Percentiles rank a stretch among this genome's conserved stretches.
Evolutionary conservation across 2,113 vertebrate genomes (phyloP).

Genomic region (Hiodon tergisus): DNA sequence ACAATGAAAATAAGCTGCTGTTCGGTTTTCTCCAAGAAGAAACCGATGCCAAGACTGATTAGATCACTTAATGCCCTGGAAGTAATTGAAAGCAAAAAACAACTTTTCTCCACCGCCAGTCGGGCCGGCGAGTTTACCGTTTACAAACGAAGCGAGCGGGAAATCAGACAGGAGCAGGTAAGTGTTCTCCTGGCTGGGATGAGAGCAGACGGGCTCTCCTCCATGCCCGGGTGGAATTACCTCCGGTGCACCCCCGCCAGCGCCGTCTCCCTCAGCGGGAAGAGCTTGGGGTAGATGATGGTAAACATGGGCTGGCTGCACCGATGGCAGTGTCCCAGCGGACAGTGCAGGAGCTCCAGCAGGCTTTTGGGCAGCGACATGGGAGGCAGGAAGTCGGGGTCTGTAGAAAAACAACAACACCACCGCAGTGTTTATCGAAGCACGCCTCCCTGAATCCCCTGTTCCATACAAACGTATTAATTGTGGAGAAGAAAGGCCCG

Average conservation of each 20-base stretch:
- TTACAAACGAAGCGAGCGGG: background rate
- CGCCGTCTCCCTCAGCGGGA: conserved; percentile 84
- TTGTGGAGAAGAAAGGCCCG: background rate
- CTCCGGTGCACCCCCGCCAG: conserved; percentile 90
- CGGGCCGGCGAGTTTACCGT: background rate
- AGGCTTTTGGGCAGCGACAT: conserved; percentile 82
- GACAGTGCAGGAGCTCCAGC: conserved; percentile 79
- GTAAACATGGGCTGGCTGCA: conserved; percentile 97
- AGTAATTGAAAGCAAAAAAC: conserved; percentile 30
- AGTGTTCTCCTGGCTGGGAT: background rate
- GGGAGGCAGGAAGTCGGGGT: conserved; percentile 69
- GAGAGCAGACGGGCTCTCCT: background rate
- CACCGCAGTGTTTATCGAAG: background rate
- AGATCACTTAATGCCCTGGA: conserved; percentile 34
- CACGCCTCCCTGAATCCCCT: no score
- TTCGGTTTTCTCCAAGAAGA: background rate
- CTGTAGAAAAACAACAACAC: conserved; percentile 55
- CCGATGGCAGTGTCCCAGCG: conserved; percentile 90
- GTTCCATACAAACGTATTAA: background rate
- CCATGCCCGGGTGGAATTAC: conserved; percentile 52
- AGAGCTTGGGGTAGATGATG: conserved; percentile 90
- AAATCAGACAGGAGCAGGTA: background rate
- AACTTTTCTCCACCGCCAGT: background rate
- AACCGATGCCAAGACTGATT: conserved; percentile 27
- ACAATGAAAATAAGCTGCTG: background rate